Base-by-base conservation (phyloP, 2,888 invertebrate species). In the Julus scandinavius region DNA sequence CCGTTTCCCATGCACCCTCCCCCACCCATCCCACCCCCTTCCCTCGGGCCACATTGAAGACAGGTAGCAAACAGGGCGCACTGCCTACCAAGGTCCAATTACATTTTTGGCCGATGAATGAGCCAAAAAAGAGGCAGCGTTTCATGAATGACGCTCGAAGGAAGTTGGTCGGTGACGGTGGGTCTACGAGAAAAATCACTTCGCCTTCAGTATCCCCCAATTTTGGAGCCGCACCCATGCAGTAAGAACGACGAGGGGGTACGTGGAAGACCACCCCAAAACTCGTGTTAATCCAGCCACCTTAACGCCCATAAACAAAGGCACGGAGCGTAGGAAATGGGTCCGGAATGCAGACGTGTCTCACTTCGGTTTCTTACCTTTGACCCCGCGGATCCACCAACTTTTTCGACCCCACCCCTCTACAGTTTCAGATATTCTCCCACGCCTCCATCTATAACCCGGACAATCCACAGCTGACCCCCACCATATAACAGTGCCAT, bases 1-100 rank as follows among this genome's bases (percentile, higher is more conserved):
- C 63, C 63, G 63, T 63, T 49, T 63, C 63, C 63, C 63, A 63
- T 63, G n/a, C 63, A 15, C 63, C 9, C 63, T 63, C 63, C 63
- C 63, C 63, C 63, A 63, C 63, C 20, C 63, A 63, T 20, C 63
- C 63, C 63, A 63, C 63, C 63, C 63, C 63, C 63, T 63, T 63
- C 13, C 63, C 63, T 20, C n/a, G 63, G 20, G 63, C 63, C 63
- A 63, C 63, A 20, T 63, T 20, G 20, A 63, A 63, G 63, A n/a
- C 63, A 63, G 63, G 63, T 63, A 63, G 63, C 63, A 63, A 63
- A 63, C 63, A 63, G 63, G 63, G 63, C 63, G 63, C 63, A 20
- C 63, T 20, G 20, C 63, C 63, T 20, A 63, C 63, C 63, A 63
- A 15, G 63, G 63, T 63, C 63, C 63, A 63, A 63, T 63, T 63